Base-by-base conservation (phyloP, 1,140 invertebrate genomes). In the Drepana arcuata region DNA sequence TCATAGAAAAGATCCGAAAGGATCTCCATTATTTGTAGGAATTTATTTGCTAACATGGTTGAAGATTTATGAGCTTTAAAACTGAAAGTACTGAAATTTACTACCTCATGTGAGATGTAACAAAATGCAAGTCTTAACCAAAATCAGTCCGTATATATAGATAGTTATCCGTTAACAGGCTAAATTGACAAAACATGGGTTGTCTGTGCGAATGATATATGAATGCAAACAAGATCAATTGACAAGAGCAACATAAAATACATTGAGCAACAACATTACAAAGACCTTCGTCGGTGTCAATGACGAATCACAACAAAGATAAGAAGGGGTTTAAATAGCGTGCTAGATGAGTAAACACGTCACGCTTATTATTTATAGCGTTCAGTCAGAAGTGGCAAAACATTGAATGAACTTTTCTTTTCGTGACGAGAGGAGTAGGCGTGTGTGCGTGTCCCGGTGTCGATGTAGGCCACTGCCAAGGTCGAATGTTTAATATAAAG, bases 401-500 rank as follows among this genome's bases (percentile, higher is more conserved):
- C 52, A 52, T 52, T 75, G 65, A 74, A 73, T 75, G 77, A 78
- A 75, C 69, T 74, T 68, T 80, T 74, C 68, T 78, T 80, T 75
- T 65, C 64, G 65, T 75, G 71, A 70, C 62, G 60, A 59, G 61
- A 69, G 55, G 41, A 60, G 59, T 62, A 62, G 53, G 51, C 48
- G 71, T 73, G 74, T 74, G 70, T 73, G 73, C 66, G 74, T 77
- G 68, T 71, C 66, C 68, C 70, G 65, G 54, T 70, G 70, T 67
- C 73, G 62, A 81, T 81, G 72, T 81, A 73, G 77, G 77, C 70
- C 77, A 81, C 53, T 77, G 77, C 61, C 77, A 81, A 81, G 77
- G 77, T 72, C 70, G 77, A 81, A 81, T 81, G 74, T 81, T 81
- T 81, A 78, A 81, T 81, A 81, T 81, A 81, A 79, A 81, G 77